Conservation (phyloP, 2,797 vertebrate genomes). For the Spatula versicolor region DNA sequence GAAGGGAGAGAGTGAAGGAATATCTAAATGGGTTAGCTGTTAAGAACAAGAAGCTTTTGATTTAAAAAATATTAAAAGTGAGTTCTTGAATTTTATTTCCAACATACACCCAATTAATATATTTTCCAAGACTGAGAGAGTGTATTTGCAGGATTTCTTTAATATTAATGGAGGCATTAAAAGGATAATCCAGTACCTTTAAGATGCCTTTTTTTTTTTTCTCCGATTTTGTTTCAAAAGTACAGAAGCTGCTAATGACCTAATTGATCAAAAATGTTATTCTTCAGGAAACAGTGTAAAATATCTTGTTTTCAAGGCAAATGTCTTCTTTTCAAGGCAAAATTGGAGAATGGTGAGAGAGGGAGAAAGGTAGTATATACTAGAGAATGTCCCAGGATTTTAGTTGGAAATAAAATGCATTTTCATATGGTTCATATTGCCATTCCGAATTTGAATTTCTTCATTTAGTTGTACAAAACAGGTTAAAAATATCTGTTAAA, state of each 20-base stretch:
- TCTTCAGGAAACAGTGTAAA: background rate
- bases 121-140: slow-evolving; percentile 31
- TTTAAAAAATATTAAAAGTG: slow-evolving; percentile 63
- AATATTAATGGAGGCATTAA: slow-evolving; percentile 49
- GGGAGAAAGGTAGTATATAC: slow-evolving; percentile 4
- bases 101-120: slow-evolving; percentile 61
- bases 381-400: background rate
- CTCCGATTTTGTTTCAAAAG: slow-evolving; percentile 24
- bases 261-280: slow-evolving; percentile 27
- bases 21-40: slow-evolving; percentile 67
- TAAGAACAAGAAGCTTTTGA: slow-evolving; percentile 73
- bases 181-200: slow-evolving; percentile 35
- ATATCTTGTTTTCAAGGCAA: slow-evolving; percentile 5
- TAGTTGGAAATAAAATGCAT: slow-evolving; percentile 22
- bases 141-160: slow-evolving; percentile 46
- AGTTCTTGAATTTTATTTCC: slow-evolving; percentile 59
- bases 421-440: background rate
- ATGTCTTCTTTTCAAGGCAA: slow-evolving; percentile 1
- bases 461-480: background rate
- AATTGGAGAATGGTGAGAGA: background rate
- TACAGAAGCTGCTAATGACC: background rate
- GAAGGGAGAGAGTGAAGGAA: slow-evolving; percentile 1
- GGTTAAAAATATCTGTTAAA: background rate
- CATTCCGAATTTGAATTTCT: slow-evolving; percentile 18
- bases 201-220: background rate